Conservation (phyloP, 2,113 vertebrate genomes). For the Penelope pileata region DNA sequence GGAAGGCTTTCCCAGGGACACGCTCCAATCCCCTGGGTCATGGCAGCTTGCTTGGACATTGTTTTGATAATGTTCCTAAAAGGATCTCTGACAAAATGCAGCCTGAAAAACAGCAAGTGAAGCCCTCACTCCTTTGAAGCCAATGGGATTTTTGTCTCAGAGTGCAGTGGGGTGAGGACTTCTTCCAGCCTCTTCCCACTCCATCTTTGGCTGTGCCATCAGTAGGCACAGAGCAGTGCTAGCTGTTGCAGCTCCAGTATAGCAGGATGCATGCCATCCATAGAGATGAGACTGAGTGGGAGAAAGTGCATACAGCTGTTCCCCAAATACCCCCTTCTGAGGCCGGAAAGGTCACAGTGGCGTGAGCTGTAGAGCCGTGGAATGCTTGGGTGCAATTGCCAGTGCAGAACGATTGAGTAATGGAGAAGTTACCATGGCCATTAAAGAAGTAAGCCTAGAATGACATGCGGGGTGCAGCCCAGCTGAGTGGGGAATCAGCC, state of each 20-base stretch:
- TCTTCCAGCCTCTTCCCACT: not conserved
- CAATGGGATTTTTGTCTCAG: not conserved
- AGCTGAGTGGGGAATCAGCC: not conserved
- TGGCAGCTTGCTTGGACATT: not conserved
- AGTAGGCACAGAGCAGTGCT: fast-evolving
- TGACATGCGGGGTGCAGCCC: fast-evolving
- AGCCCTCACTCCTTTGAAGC: fast-evolving
- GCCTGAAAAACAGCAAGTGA: not conserved
- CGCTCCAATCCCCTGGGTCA: slow-evolving; percentile 30
- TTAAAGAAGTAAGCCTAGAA: not conserved
- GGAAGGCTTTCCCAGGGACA: slow-evolving; percentile 29
- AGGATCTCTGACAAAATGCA: not conserved
- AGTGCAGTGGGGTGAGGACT: not conserved
- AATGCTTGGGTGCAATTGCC: not conserved
- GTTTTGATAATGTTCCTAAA: not conserved
- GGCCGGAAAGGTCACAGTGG: not conserved
- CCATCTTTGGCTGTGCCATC: not conserved
- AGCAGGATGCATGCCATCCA: not conserved
- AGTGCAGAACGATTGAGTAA: not conserved
- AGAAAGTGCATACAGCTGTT: not conserved
- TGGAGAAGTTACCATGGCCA: not conserved
- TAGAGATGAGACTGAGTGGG: fast-evolving
- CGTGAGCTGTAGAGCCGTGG: not conserved
- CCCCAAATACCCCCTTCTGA: not conserved
- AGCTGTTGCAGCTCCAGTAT: not conserved